Percentiles rank a stretch among this genome's conserved stretches.
These are phyloP conservation scores for Eulacestoma nigropectus DNA, from an alignment of 2,113 vertebrate species.

Conservation along the genomic window DNA sequence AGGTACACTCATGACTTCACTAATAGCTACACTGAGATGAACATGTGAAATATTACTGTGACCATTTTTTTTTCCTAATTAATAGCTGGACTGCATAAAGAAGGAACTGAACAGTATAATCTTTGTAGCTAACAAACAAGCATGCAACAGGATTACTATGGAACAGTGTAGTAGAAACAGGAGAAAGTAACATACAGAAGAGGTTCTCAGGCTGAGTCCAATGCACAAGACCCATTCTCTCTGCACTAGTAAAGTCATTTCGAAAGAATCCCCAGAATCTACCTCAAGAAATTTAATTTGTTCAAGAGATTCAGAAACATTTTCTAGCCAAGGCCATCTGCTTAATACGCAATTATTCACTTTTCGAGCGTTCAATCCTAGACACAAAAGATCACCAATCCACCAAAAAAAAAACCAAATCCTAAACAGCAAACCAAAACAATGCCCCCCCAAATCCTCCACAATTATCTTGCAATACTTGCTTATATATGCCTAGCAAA, in stretches of 20 bases:
- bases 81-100: fast-evolving
- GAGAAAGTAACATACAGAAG: background rate
- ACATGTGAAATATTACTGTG: background rate
- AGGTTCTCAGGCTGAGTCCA: background rate
- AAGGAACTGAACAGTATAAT: background rate
- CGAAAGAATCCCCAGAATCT: background rate
- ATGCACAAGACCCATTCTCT: background rate
- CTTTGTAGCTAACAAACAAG: background rate
- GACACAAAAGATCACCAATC: background rate
- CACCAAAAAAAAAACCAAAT: background rate
- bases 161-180: background rate
- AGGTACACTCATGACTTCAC: background rate
- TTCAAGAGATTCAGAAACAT: background rate
- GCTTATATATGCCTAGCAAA: background rate
- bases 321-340: background rate
- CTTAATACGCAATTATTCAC: background rate
- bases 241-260: background rate
- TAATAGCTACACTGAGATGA: background rate
- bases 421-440: background rate
- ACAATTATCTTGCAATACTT: background rate
- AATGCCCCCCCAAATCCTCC: fast-evolving
- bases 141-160: background rate
- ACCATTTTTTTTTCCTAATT: background rate
- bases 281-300: background rate
- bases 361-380: background rate